A percentile compares a stretch with the other conserved stretches of the same genome.
Conservation (phyloP, 2,113 vertebrate genomes). For the Oreamnos americanus region DNA sequence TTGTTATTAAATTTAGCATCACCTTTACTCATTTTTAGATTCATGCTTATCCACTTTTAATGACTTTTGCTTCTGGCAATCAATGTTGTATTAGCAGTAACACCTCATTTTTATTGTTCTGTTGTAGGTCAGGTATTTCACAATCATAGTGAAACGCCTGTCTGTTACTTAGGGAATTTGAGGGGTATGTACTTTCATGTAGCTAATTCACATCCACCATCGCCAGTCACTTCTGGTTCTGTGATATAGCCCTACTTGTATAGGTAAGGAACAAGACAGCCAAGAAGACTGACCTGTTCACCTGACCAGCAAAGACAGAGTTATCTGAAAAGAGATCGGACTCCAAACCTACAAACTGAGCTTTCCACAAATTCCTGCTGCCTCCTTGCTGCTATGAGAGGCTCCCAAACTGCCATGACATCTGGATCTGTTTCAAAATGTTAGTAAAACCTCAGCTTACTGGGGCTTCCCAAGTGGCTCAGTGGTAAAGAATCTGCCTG, state of each 20-base stretch:
- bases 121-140: neutral
- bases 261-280: neutral
- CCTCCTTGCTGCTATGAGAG: neutral
- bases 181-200: neutral
- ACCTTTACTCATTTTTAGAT: neutral
- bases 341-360: neutral
- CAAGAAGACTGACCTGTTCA: neutral
- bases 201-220: neutral
- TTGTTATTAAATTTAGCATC: neutral
- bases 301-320: neutral
- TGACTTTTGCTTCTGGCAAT: neutral
- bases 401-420: neutral
- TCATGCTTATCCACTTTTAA: neutral
- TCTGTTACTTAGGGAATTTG: neutral
- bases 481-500: neutral
- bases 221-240: neutral
- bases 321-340: neutral
- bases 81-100: neutral
- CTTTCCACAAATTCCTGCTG: neutral
- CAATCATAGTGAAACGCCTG: neutral
- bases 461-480: neutral
- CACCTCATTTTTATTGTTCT: neutral
- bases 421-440: neutral
- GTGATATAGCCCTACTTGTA: neutral
- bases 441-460: neutral